Evolutionary conservation across 2,888 invertebrate genomes (phyloP).

Genomic region (Leucophenga montana): DNA sequence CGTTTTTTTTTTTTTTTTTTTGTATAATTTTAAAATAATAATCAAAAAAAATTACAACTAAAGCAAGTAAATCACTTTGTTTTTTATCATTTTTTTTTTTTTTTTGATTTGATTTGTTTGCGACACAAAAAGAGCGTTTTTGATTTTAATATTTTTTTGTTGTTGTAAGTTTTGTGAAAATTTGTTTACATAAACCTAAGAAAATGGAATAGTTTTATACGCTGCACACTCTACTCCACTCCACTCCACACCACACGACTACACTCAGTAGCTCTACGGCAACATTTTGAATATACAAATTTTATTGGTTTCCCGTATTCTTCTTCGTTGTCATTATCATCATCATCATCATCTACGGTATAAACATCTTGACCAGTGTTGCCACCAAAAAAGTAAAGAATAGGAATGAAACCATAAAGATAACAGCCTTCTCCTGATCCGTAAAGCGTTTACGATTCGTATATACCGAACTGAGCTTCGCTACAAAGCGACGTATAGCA

Average conservation of each 20-base stretch:
- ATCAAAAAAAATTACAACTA: constrained; percentile 47
- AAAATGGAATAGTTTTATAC: constrained; percentile 47
- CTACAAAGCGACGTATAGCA: constrained; percentile 73
- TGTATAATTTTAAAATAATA: constrained; percentile 22
- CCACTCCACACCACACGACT: constrained; percentile 23
- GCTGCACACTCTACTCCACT: constrained; percentile 20
- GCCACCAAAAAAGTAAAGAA: constrained; percentile 70
- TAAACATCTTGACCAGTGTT: constrained; percentile 70
- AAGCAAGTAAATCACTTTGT: constrained; percentile 44
- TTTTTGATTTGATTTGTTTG: constrained; percentile 31
- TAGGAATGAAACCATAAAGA: constrained; percentile 71
- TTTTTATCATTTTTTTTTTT: constrained; percentile 45
- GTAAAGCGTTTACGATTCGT: constrained; percentile 70
- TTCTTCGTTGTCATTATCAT: no score
- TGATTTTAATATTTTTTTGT: constrained; percentile 32
- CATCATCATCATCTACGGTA: constrained; percentile 63
- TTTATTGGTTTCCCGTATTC: constrained; percentile 29
- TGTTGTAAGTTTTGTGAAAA: constrained; percentile 32
- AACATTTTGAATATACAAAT: not conserved
- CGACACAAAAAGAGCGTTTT: constrained; percentile 38
- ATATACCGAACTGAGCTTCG: constrained; percentile 66
- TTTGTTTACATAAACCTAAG: constrained; percentile 44
- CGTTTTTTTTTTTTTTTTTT: constrained; percentile 15
- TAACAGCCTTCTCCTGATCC: constrained; percentile 71
- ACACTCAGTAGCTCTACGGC: no score